Base-by-base conservation (phyloP, 2,888 invertebrate genomes). In the Brachyptera risi region DNA sequence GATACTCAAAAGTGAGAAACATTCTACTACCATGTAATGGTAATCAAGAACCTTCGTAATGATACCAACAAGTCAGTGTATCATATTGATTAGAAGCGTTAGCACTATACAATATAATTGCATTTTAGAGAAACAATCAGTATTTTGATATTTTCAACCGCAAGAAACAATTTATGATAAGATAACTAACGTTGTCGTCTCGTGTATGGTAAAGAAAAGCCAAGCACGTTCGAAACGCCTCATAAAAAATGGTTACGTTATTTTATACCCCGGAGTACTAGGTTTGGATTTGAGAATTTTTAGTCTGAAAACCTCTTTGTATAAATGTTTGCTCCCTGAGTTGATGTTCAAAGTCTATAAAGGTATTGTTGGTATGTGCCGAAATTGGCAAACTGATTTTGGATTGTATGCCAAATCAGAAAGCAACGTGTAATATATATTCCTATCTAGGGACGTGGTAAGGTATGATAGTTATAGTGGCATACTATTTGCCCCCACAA, bases 111-210 rank as follows among this genome's bases (percentile, higher is more conserved):
- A 21, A 47, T 21, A 47, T 47, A 47, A 47, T 24, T 47, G 54
- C 54, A 54, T 54, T 54, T n/a, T 54, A 54, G 35, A 54, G 54
- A 37, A 47, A 54, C 54, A 54, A 54, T 54, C 54, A 54, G 54
- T 54, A 54, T 54, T 54, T 54, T 54, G 54, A 54, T 54, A 54
- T 54, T 54, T 35, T 54, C 37, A 54, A 54, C 17, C 37, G 21
- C 26, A 51, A 26, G 23, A 17, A 51, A 17, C 42, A 21, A 42
- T 42, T 42, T 42, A 19, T 21, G 42, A 19, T 42, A 19, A 42
- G 19, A 15, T 3, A 42, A 42, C n/a, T n/a, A n/a, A n/a, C n/a
- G n/a, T n/a, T n/a, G n/a, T n/a, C n/a, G n/a, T n/a, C n/a, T n/a
- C n/a, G n/a, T n/a, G n/a, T n/a, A n/a, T n/a, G n/a, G n/a, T n/a